phyloP scores from a whole-genome alignment of 2,113 vertebrate genomes.

The Gorsachius goisagi region DNA sequence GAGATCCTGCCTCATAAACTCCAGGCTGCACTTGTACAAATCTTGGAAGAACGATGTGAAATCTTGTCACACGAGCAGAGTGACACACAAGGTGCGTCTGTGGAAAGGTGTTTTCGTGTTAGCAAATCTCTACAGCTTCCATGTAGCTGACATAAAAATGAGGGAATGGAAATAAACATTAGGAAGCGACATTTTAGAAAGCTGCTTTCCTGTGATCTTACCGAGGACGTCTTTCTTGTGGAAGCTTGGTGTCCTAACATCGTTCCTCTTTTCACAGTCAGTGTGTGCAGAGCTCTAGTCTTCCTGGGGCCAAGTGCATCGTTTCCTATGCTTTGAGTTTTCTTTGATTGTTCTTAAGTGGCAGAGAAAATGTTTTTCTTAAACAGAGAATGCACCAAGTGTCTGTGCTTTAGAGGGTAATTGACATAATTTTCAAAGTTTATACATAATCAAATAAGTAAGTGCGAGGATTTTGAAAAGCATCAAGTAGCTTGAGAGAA shows the following conservation, averaged over 20 bases:
- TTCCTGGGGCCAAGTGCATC: neutral
- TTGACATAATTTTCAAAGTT: neutral
- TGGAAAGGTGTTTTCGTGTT: neutral
- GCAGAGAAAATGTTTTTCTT: neutral
- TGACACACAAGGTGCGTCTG: conserved; percentile 74
- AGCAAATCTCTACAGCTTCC: neutral
- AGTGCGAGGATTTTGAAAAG: neutral
- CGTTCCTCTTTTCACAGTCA: neutral
- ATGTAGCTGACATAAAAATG: neutral
- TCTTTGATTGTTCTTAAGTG: neutral
- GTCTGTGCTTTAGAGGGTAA: neutral
- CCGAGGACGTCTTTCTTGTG: neutral
- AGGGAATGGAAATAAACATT: neutral
- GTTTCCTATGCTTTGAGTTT: neutral
- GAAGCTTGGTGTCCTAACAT: neutral
- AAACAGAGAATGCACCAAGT: neutral
- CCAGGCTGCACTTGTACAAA: conserved; percentile 89
- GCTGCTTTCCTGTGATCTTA: neutral
- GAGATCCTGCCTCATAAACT: conserved; percentile 95
- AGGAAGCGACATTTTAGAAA: neutral
- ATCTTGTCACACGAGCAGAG: conserved; percentile 81
- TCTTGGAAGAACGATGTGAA: conserved; percentile 88
- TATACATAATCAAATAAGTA: neutral
- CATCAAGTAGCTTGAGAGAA: neutral
- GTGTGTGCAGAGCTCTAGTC: neutral